These are phyloP conservation scores for Cochlearius cochlearius DNA, from an alignment of 2,113 vertebrate genomes.

Conservation along the genomic window DNA sequence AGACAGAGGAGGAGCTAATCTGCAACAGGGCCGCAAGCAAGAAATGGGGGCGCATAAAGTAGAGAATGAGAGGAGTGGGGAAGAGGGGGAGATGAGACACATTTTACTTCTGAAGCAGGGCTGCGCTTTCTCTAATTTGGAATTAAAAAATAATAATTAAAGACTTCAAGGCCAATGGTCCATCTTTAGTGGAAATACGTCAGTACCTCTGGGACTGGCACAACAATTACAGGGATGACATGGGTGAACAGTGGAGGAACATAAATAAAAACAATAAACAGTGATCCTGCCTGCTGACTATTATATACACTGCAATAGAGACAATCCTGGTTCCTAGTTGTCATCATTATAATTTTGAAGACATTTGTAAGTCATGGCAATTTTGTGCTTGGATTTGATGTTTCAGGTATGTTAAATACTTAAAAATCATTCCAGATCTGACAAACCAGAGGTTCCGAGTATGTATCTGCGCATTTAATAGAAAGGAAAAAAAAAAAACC, in stretches of 20 bases:
- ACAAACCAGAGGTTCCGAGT: not conserved
- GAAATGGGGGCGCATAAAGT: not conserved
- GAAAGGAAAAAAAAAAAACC: not conserved
- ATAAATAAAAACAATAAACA: not conserved
- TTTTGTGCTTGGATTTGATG: not conserved
- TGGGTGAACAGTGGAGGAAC: not conserved
- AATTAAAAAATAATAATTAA: not conserved
- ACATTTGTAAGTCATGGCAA: not conserved
- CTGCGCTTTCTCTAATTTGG: not conserved
- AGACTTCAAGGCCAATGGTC: not conserved
- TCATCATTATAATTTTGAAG: not conserved
- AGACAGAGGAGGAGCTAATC: not conserved
- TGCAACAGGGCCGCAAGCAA: not conserved
- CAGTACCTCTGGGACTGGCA: not conserved
- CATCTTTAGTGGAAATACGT: not conserved
- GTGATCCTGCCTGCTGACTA: not conserved
- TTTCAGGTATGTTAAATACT: not conserved
- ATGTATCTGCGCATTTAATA: not conserved
- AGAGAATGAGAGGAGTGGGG: not conserved
- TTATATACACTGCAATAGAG: not conserved
- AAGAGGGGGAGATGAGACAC: not conserved
- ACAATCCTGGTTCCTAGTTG: not conserved
- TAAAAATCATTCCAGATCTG: not conserved
- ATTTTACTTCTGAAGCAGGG: not conserved
- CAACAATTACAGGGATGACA: accelerated